phyloP scores from a whole-genome alignment of 2,888 invertebrate genomes.

The Leptopilina syphax region DNA sequence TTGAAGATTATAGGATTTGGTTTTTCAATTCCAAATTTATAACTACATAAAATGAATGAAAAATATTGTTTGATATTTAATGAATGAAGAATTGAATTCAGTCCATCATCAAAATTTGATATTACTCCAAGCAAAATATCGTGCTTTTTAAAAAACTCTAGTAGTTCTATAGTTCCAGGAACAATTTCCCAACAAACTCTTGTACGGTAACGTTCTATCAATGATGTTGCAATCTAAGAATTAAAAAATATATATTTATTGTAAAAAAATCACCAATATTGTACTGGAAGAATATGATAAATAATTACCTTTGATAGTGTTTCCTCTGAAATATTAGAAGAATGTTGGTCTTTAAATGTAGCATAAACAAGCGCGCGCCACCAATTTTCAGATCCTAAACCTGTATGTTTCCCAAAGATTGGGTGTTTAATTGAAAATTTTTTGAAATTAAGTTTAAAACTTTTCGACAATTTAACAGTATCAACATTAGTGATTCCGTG shows the following conservation, averaged over 20 bases:
- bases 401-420: slow-evolving; percentile 86
- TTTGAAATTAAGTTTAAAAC: slow-evolving; percentile 83
- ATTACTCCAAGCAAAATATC: slow-evolving; percentile 84
- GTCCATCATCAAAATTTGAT: slow-evolving; percentile 92
- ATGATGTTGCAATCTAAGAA: slow-evolving; percentile 78
- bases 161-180: slow-evolving; percentile 82
- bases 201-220: slow-evolving; percentile 86
- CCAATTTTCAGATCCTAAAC: slow-evolving; percentile 88
- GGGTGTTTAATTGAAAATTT: slow-evolving; percentile 84
- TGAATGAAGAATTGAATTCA: slow-evolving; percentile 83
- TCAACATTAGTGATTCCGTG: slow-evolving; percentile 81
- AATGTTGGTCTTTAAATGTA: slow-evolving; percentile 81
- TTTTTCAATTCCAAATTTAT: slow-evolving; percentile 85
- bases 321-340: slow-evolving; percentile 63
- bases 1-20: slow-evolving; percentile 86
- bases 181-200: slow-evolving; percentile 85
- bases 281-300: slow-evolving; percentile 16
- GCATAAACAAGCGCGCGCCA: slow-evolving; percentile 85
- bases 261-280: slow-evolving; percentile 50
- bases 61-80: slow-evolving; percentile 85
- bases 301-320: slow-evolving; percentile 67
- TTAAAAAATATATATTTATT: slow-evolving; percentile 40
- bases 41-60: slow-evolving; percentile 89
- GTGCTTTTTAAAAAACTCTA: slow-evolving; percentile 79
- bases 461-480: slow-evolving; percentile 79